A percentile compares a stretch with the other conserved stretches of the same genome.
These are phyloP conservation scores for Cryptosula pallasiana DNA, from an alignment of 2,888 invertebrate genomes.

Conservation along the genomic window DNA sequence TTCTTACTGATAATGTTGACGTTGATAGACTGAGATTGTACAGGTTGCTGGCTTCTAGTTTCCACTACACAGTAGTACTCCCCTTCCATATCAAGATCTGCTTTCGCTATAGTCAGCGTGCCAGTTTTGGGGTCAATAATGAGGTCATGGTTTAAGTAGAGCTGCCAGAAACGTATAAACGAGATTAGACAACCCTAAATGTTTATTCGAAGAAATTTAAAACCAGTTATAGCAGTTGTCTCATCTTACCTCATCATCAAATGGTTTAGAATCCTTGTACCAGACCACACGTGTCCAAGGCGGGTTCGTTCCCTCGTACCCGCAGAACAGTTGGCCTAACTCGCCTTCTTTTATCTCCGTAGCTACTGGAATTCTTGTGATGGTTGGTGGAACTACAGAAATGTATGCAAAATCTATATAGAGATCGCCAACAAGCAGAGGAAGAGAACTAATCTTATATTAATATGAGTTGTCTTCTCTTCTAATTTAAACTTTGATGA, in stretches of 20 bases:
- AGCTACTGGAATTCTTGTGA: constrained; percentile 60
- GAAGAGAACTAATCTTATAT: too few relatives aligned
- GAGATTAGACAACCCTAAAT: too few relatives aligned
- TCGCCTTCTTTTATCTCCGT: constrained; percentile 65
- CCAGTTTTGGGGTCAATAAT: constrained; percentile 54
- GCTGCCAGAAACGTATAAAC: too few relatives aligned
- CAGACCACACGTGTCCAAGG: constrained; percentile 64
- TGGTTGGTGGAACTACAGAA: constrained; percentile 59
- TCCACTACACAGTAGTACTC: constrained; percentile 65
- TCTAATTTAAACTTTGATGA: too few relatives aligned
- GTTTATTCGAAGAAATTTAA: too few relatives aligned
- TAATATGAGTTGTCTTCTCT: too few relatives aligned
- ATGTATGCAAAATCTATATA: background rate
- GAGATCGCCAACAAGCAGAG: too few relatives aligned
- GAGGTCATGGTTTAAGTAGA: background rate
- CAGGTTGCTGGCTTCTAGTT: constrained; percentile 63
- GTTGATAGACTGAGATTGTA: constrained; percentile 60
- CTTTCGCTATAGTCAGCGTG: constrained; percentile 58
- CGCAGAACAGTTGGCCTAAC: constrained; percentile 62
- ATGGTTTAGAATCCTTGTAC: constrained; percentile 64
- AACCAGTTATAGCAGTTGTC: too few relatives aligned
- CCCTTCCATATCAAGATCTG: constrained; percentile 61
- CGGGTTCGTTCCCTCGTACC: constrained; percentile 50
- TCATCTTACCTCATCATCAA: constrained; percentile 29
- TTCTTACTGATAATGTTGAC: constrained; percentile 61